Evolutionary conservation across 2,888 invertebrate species (phyloP).

Genomic region (Platypus cylindrus): DNA sequence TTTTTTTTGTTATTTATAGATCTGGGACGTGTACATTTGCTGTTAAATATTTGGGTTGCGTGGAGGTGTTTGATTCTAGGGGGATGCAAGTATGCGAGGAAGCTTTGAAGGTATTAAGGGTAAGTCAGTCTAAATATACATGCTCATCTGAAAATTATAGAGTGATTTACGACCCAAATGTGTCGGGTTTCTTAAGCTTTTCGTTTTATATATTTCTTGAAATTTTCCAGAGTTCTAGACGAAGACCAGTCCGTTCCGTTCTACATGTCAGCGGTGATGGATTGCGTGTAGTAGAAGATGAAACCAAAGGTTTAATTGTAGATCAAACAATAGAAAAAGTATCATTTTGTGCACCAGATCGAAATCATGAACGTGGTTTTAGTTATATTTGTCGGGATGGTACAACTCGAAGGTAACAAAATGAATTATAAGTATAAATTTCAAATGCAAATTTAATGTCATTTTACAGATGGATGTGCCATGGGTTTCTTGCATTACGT

Average conservation of each 20-base stretch:
- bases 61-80: slow-evolving; percentile 97
- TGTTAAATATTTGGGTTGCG: slow-evolving; percentile 97
- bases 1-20: slow-evolving; percentile 32
- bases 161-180: neutral
- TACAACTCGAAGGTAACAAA: slow-evolving; percentile 13
- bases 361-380: slow-evolving; percentile 85
- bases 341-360: slow-evolving; percentile 99
- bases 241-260: slow-evolving; percentile 79
- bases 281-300: slow-evolving; percentile 93
- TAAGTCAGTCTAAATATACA: too few relatives aligned
- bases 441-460: neutral
- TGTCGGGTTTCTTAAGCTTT: too few relatives aligned
- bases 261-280: slow-evolving; percentile 92
- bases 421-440: neutral
- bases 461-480: slow-evolving; percentile 89
- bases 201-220: neutral
- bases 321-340: slow-evolving; percentile 99
- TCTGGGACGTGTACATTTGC: slow-evolving; percentile 94
- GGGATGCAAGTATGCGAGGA: slow-evolving; percentile 99
- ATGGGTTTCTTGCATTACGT: slow-evolving; percentile 91
- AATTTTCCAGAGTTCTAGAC: slow-evolving; percentile 59
- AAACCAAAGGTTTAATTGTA: slow-evolving; percentile 95
- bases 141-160: neutral
- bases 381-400: slow-evolving; percentile 16
- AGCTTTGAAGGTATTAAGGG: slow-evolving; percentile 91